Percentiles rank a stretch among this genome's conserved stretches.
Conservation (phyloP, 2,113 vertebrate genomes). For the Egretta garzetta region DNA sequence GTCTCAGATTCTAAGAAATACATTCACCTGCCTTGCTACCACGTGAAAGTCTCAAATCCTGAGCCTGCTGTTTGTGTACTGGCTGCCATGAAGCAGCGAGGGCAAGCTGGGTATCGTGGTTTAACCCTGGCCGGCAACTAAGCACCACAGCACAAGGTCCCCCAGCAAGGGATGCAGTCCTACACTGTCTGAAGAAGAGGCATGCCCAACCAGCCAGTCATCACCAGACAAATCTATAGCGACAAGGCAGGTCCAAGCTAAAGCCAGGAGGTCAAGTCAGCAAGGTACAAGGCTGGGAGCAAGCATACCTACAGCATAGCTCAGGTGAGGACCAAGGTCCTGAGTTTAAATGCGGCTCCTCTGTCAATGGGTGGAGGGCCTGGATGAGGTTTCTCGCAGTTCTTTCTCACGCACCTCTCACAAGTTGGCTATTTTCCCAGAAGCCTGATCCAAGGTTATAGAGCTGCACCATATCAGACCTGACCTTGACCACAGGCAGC, state of each 20-base stretch:
- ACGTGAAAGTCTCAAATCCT: not conserved
- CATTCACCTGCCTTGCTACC: not conserved
- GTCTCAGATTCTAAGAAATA: not conserved
- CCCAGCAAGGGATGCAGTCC: not conserved
- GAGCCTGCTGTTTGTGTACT: not conserved
- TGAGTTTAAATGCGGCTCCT: not conserved
- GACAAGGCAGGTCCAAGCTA: not conserved
- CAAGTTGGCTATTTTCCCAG: not conserved
- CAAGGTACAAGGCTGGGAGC: not conserved
- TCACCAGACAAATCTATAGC: not conserved
- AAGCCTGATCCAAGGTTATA: not conserved
- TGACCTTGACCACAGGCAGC: not conserved
- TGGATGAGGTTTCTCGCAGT: not conserved
- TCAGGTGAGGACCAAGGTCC: not conserved
- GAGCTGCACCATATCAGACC: not conserved
- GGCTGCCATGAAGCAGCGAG: not conserved
- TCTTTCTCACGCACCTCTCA: not conserved
- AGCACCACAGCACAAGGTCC: not conserved
- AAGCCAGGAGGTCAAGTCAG: not conserved
- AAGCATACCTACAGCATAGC: not conserved
- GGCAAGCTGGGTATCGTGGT: no score
- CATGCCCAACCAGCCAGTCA: not conserved
- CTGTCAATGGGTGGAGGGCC: no score
- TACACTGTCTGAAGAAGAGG: accelerated
- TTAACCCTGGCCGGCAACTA: no score